phyloP scores from a whole-genome alignment of 2,113 vertebrate genomes.

The Andinoacara biseriatus region DNA sequence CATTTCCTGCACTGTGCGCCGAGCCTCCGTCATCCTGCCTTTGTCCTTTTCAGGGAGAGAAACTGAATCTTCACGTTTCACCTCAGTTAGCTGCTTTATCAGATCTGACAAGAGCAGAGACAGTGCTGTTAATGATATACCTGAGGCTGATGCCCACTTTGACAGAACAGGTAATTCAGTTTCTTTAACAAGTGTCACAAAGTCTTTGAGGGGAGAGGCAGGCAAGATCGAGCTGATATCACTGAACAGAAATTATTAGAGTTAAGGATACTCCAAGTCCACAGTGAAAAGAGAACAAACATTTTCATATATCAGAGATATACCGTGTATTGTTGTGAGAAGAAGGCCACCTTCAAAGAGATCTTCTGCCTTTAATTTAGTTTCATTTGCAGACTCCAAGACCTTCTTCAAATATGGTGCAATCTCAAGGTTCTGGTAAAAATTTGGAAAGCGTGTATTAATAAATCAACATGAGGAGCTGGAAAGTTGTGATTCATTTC shows the following conservation, averaged over 20 bases:
- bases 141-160: neutral
- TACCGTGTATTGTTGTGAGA: conserved; percentile 80
- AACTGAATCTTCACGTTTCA: conserved; percentile 11
- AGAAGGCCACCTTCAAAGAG: conserved; percentile 77
- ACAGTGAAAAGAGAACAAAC: neutral
- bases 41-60: neutral
- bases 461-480: neutral
- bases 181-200: neutral
- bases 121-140: neutral
- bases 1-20: conserved; percentile 46
- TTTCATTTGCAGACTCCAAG: conserved; percentile 73
- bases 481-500: neutral
- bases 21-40: conserved; percentile 40
- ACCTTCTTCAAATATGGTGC: conserved; percentile 75
- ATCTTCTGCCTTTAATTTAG: conserved; percentile 72
- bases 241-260: neutral
- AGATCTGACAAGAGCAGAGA: conserved; percentile 56
- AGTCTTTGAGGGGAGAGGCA: neutral
- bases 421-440: conserved; percentile 37
- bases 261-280: neutral
- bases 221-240: neutral
- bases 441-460: neutral
- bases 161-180: neutral
- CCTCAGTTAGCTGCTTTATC: conserved; percentile 27
- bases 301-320: neutral